Percentiles rank a stretch among this genome's conserved stretches.
These are phyloP conservation scores for Alcedo atthis DNA, from an alignment of 2,797 vertebrate genomes.

Conservation along the genomic window DNA sequence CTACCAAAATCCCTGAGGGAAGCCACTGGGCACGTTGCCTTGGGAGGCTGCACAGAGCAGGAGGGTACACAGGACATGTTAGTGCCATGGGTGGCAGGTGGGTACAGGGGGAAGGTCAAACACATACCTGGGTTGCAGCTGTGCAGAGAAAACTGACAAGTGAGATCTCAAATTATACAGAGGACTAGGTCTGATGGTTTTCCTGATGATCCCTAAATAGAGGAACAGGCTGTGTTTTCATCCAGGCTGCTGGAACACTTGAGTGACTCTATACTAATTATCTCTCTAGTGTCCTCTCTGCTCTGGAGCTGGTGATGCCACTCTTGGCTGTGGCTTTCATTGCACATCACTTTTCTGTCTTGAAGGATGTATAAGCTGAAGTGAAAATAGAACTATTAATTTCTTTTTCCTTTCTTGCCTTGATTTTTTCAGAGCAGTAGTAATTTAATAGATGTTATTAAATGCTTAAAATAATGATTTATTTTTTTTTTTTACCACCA, in stretches of 20 bases:
- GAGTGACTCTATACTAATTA: conserved; percentile 37
- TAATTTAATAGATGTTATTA: background rate
- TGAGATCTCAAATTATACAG: background rate
- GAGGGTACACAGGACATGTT: background rate
- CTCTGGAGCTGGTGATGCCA: background rate
- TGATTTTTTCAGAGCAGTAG: background rate
- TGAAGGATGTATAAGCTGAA: background rate
- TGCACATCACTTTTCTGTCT: conserved; percentile 13
- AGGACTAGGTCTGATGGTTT: conserved; percentile 9
- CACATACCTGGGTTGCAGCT: background rate
- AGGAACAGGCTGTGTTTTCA: conserved; percentile 11
- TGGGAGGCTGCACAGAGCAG: background rate
- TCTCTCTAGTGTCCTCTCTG: conserved; percentile 1
- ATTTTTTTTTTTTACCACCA: background rate
- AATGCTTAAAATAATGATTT: background rate
- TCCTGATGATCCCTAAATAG: conserved; percentile 39
- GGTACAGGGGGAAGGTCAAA: background rate
- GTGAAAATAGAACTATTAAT: background rate
- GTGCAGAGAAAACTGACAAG: background rate
- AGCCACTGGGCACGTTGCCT: rapidly evolving
- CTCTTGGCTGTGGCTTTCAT: background rate
- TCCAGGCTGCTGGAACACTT: conserved; percentile 30
- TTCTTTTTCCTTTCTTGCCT: background rate
- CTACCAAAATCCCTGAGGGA: background rate
- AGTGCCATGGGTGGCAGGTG: background rate